A percentile compares a stretch with the other conserved stretches of the same genome.
Conservation (phyloP, 2,797 vertebrate species). For the Acanthis flammea region DNA sequence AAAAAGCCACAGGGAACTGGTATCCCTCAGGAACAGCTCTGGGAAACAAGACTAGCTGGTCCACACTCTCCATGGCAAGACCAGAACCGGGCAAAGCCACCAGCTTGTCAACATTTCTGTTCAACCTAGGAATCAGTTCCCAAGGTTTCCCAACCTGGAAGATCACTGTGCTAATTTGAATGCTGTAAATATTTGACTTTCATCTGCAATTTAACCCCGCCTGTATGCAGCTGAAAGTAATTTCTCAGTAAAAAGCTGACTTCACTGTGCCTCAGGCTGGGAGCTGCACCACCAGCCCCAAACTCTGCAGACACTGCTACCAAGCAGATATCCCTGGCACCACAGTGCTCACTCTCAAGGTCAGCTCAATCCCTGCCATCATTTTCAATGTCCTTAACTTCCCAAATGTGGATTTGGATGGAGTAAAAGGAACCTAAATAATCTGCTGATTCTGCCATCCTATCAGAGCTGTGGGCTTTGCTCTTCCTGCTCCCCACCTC, state of each 20-base stretch:
- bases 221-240: neutral
- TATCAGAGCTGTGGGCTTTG: accelerated
- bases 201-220: neutral
- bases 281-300: neutral
- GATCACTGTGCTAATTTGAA: neutral
- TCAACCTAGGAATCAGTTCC: accelerated
- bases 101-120: neutral
- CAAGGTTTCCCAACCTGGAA: neutral
- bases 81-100: neutral
- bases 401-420: neutral
- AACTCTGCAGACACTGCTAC: neutral
- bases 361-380: neutral
- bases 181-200: slow-evolving; percentile 17
- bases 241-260: neutral
- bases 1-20: neutral
- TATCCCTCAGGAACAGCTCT: neutral
- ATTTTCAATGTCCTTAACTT: neutral
- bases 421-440: neutral
- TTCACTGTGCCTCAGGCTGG: accelerated
- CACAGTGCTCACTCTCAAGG: accelerated
- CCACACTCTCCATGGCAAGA: accelerated
- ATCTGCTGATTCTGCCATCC: neutral
- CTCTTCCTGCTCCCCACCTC: neutral
- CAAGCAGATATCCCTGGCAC: neutral
- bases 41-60: neutral